A percentile compares a stretch with the other conserved stretches of the same genome.
Evolutionary conservation across 1,140 invertebrate genomes (phyloP).

Genomic region (Anagrus nilaparvatae): DNA sequence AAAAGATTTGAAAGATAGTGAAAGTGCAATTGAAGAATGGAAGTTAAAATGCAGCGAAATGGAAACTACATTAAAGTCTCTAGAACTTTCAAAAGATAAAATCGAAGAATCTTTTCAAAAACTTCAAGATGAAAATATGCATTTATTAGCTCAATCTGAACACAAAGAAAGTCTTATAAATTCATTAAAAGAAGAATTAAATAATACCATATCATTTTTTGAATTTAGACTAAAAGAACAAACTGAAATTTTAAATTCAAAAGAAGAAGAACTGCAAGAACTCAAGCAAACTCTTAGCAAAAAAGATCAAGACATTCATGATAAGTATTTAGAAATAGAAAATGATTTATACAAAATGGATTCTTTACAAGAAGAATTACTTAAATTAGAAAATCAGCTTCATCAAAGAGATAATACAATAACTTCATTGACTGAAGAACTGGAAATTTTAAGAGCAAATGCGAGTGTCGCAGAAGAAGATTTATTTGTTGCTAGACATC

Average conservation of each 20-base stretch:
- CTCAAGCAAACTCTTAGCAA: conserved; percentile 22
- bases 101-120: conserved; percentile 22
- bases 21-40: conserved; percentile 31
- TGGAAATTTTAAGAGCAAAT: conserved; percentile 16
- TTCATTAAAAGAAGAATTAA: conserved; percentile 34
- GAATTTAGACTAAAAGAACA: conserved; percentile 20
- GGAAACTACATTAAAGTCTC: conserved; percentile 25
- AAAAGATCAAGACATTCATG: conserved; percentile 47
- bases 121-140: conserved; percentile 18
- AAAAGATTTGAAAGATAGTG: conserved; percentile 27
- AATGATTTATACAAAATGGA: conserved; percentile 25
- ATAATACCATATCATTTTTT: conserved; percentile 23
- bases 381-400: conserved; percentile 16
- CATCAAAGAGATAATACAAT: conserved; percentile 19
- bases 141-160: conserved; percentile 17
- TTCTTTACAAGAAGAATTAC: conserved; percentile 25
- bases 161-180: conserved; percentile 18
- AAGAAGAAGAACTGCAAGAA: conserved; percentile 22
- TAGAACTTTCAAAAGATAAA: conserved; percentile 22
- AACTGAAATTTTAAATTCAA: background rate
- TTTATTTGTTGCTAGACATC: conserved; percentile 22
- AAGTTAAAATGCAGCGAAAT: conserved; percentile 31
- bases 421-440: conserved; percentile 20
- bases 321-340: conserved; percentile 24
- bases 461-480: conserved; percentile 15